Conservation (phyloP, 2,888 invertebrate genomes). For the Netelia melanura region DNA sequence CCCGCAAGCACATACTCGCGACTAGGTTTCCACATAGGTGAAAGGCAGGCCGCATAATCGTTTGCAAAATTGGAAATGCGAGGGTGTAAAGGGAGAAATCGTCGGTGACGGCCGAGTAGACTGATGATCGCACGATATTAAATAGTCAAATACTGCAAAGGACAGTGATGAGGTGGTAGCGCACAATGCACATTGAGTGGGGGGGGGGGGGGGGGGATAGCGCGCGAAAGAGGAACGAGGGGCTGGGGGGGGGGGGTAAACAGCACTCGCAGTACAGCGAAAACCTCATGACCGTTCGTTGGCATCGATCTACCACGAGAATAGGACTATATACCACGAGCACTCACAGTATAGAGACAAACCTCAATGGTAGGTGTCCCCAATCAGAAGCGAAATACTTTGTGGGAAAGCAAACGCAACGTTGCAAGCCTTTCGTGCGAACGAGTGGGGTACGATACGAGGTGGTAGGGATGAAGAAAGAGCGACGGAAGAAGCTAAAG, state of each 20-base stretch:
- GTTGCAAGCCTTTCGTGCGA: too few relatives aligned
- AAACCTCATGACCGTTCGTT: slow-evolving; percentile 5
- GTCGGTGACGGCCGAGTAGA: slow-evolving; percentile 1
- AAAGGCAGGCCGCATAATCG: slow-evolving; percentile 8
- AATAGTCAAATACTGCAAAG: slow-evolving; percentile 62
- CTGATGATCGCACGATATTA: slow-evolving; percentile 74
- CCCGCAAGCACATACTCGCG: too few relatives aligned
- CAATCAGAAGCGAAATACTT: background rate
- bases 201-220: slow-evolving; percentile 23
- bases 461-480: background rate
- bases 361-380: background rate
- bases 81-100: background rate
- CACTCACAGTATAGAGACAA: too few relatives aligned
- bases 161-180: background rate
- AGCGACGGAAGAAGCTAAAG: background rate
- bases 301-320: slow-evolving; percentile 23
- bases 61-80: slow-evolving; percentile 4
- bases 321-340: background rate
- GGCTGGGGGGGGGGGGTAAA: slow-evolving; percentile 41
- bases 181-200: too few relatives aligned
- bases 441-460: background rate
- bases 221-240: background rate
- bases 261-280: slow-evolving; percentile 2
- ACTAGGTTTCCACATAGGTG: background rate
- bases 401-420: too few relatives aligned